phyloP scores from a whole-genome alignment of 2,113 vertebrate species.

The Boleophthalmus pectinirostris region DNA sequence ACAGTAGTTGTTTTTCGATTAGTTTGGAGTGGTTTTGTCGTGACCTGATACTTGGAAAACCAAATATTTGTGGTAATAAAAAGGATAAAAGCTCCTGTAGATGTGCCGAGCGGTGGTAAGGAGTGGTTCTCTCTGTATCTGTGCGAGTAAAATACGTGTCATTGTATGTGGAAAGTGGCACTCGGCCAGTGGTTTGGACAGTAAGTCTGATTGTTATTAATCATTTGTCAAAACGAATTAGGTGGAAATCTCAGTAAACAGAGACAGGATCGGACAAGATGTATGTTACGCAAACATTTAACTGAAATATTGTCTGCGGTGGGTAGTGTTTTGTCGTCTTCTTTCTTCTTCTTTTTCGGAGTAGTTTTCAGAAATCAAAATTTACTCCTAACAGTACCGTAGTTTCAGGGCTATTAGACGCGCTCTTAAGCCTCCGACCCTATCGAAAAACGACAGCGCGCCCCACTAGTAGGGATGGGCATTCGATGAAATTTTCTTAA shows the following conservation, averaged over 20 bases:
- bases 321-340: no score
- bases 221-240: not conserved
- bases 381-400: no score
- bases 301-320: not conserved
- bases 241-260: not conserved
- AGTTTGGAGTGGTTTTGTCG: not conserved
- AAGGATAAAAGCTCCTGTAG: not conserved
- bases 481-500: no score
- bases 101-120: not conserved
- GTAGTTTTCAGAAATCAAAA: no score
- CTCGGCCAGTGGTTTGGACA: no score
- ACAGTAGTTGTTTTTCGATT: not conserved
- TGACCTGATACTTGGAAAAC: not conserved
- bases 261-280: not conserved
- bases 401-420: no score
- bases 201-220: no score
- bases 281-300: not conserved
- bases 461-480: no score
- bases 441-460: no score
- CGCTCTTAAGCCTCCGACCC: no score
- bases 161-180: no score
- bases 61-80: not conserved
- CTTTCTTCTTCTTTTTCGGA: no score
- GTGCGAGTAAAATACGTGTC: not conserved
- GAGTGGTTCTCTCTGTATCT: not conserved